Conservation (phyloP, 53 echinoderm and acorn worm genomes). For the Echinometra lucunter region DNA sequence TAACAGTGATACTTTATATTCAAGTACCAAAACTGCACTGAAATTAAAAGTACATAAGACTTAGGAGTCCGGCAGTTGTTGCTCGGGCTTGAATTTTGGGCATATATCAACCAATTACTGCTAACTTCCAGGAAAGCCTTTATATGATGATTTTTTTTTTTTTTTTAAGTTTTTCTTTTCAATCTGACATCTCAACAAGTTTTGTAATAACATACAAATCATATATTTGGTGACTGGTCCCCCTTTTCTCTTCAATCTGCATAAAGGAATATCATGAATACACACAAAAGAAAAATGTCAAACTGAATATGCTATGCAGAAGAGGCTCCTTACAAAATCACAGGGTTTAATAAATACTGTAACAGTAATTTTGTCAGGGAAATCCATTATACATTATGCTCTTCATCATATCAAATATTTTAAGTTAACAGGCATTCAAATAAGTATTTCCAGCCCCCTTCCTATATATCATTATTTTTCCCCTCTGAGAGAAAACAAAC, state of each 20-base stretch:
- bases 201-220: not conserved
- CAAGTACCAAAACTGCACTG: not conserved
- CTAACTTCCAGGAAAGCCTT: not conserved
- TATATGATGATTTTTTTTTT: not conserved
- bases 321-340: not conserved
- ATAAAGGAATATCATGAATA: not conserved
- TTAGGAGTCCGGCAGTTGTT: not conserved
- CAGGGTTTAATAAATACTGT: not conserved
- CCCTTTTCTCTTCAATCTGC: not conserved
- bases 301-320: not conserved
- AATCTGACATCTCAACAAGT: too few species aligned
- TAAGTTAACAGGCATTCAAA: not conserved
- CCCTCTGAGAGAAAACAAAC: not conserved
- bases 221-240: not conserved
- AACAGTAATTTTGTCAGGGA: not conserved
- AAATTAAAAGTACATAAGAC: not conserved
- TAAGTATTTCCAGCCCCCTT: not conserved
- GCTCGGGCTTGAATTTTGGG: too few species aligned
- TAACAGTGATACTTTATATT: too few species aligned
- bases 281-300: not conserved
- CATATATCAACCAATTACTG: not conserved
- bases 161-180: too few species aligned
- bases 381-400: not conserved
- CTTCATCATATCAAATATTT: not conserved
- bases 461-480: not conserved